Base-by-base conservation (phyloP, 2,888 invertebrate species). In the Chrysotoxum bicinctum region DNA sequence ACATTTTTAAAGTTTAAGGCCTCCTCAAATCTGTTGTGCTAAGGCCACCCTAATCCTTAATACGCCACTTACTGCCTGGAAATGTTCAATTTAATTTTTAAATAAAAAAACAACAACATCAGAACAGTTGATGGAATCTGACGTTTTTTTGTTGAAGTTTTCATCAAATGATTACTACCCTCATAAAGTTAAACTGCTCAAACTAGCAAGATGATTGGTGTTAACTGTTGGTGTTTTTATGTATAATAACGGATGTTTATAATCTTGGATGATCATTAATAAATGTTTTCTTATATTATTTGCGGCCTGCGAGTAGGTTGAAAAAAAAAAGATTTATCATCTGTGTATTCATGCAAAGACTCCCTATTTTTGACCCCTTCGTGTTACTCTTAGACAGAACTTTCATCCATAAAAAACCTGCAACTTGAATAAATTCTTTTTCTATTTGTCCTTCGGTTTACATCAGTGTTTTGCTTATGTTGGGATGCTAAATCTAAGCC, bases 181-280 rank as follows among this genome's bases (percentile, higher is more conserved):
- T 16, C 16, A 52, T 52, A 16, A 32, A 54, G 30, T 54, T 30
- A 32, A 30, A 54, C 7, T 50, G 2, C 23, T 23, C 21, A 3
- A 23, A 7, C 7, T 50, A 23, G 3, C 14, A 23, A 23, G 21
- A 43, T n/a, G 43, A 43, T 43, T 50, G 23, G 23, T 50, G 50
- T 30, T 32, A 30, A 54, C 54, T 32, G 16, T 32, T 16, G 9
- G 9, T 1, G 10, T 9, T 52, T 30, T 54, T 32, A 30, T 37
- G 35, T n/a, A 26, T 32, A 16, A 54, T 54, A 54, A 32, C 30
- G 54, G 54, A 54, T 54, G 30, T 54, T 30, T 54, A 32, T 54
- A 54, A 32, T 60, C 50, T 50, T 58, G 0, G 6, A 54, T 69
- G 23, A 45, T 48, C 43, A 7, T 23, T 32, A 62, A 5, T 45